Evolutionary conservation across 2,888 invertebrate genomes (phyloP).

Genomic region (Eupithecia insigniata): DNA sequence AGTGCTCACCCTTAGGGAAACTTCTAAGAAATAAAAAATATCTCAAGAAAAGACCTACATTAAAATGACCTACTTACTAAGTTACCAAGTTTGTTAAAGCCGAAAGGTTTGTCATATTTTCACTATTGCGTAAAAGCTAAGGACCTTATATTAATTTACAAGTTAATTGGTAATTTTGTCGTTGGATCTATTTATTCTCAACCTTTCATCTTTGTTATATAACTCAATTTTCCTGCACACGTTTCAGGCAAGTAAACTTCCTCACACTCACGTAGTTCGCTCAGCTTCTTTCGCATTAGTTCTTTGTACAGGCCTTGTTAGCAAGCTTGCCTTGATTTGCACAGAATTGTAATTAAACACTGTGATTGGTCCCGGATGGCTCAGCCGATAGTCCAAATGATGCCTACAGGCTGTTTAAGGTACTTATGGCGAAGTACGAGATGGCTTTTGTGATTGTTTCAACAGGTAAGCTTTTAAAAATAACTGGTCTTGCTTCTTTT

Average conservation of each 20-base stretch:
- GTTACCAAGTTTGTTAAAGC: neutral
- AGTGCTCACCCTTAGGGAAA: too few relatives aligned
- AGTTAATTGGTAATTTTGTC: neutral
- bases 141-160: too few relatives aligned
- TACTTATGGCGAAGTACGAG: neutral
- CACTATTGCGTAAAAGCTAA: neutral
- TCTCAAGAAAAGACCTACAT: too few relatives aligned
- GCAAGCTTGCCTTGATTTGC: constrained; percentile 44
- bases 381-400: constrained; percentile 32
- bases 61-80: too few relatives aligned
- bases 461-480: neutral
- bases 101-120: neutral
- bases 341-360: constrained; percentile 43
- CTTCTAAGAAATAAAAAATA: too few relatives aligned
- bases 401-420: constrained; percentile 15
- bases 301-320: constrained; percentile 55
- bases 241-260: neutral
- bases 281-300: constrained; percentile 15
- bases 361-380: constrained; percentile 33
- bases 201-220: neutral
- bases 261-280: neutral
- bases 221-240: neutral
- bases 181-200: neutral
- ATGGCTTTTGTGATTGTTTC: constrained; percentile 4
- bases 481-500: neutral